phyloP scores from a whole-genome alignment of 2,888 invertebrate species.

The Pycnomerus fuliginosus region DNA sequence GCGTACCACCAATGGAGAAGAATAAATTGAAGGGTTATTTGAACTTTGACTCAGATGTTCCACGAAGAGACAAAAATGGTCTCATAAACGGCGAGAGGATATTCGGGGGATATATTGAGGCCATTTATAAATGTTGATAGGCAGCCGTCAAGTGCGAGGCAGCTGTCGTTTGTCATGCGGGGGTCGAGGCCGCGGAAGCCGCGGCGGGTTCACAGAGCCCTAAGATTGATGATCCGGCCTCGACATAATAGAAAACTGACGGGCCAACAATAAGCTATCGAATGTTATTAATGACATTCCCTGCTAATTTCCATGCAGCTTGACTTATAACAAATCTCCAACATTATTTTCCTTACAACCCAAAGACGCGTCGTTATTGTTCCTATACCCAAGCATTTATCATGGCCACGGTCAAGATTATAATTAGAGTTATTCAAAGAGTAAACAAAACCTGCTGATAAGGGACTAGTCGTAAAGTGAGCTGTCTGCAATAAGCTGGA shows the following conservation, averaged over 20 bases:
- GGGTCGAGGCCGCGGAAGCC: constrained; percentile 56
- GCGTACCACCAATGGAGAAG: no score
- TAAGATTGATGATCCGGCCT: constrained; percentile 50
- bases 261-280: constrained; percentile 52
- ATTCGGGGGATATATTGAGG: constrained; percentile 65
- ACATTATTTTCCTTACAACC: constrained; percentile 45
- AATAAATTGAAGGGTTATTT: no score
- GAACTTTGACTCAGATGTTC: no score
- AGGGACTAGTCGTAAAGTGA: no score
- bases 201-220: constrained; percentile 43
- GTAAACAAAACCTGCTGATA: no score
- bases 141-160: constrained; percentile 62
- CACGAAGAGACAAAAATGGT: no score
- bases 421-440: no score
- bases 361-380: no score
- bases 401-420: no score
- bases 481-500: no score
- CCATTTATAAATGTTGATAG: constrained; percentile 69
- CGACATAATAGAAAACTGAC: constrained; percentile 53
- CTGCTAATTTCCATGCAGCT: constrained; percentile 49
- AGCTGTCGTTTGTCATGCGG: constrained; percentile 70
- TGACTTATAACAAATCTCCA: constrained; percentile 45
- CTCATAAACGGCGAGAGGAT: no score
- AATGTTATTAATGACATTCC: constrained; percentile 51
- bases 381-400: no score